phyloP scores from a whole-genome alignment of 2,888 invertebrate species.

The Patella depressa region DNA sequence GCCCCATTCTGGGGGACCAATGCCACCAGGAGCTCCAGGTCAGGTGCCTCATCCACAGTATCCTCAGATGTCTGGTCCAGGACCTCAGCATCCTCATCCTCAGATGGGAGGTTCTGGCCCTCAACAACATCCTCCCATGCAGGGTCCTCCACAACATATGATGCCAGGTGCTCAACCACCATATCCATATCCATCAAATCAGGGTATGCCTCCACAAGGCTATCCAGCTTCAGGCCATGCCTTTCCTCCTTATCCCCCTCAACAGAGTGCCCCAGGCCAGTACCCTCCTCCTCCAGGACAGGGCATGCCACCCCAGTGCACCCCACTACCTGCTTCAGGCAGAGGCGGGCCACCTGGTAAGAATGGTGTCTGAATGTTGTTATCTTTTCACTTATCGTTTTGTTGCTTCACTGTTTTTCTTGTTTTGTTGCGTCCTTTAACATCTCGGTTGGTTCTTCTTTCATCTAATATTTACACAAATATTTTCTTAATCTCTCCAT shows the following conservation, averaged over 20 bases:
- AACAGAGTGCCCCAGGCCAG: conserved; percentile 13
- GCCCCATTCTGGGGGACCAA: not conserved
- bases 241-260: conserved; percentile 17
- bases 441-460: too few relatives aligned
- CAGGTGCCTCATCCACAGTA: conserved; percentile 9
- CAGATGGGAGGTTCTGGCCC: conserved; percentile 8
- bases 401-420: not conserved
- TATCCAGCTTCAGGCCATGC: conserved; percentile 9
- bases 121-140: conserved; percentile 21
- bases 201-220: conserved; percentile 13
- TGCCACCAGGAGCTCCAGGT: conserved; percentile 6
- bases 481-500: too few relatives aligned
- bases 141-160: conserved; percentile 22
- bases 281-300: conserved; percentile 19
- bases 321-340: conserved; percentile 30
- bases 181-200: conserved; percentile 18
- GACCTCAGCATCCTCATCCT: conserved; percentile 9
- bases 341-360: conserved; percentile 22
- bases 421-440: too few relatives aligned
- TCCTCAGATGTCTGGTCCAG: conserved; percentile 12
- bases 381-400: not conserved
- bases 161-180: conserved; percentile 20
- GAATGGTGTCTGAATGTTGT: conserved; percentile 14
- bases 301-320: conserved; percentile 33
- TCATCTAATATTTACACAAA: too few relatives aligned